Evolutionary conservation across 2,888 invertebrate genomes (phyloP).

Genomic region (Frankliniella intonsa): DNA sequence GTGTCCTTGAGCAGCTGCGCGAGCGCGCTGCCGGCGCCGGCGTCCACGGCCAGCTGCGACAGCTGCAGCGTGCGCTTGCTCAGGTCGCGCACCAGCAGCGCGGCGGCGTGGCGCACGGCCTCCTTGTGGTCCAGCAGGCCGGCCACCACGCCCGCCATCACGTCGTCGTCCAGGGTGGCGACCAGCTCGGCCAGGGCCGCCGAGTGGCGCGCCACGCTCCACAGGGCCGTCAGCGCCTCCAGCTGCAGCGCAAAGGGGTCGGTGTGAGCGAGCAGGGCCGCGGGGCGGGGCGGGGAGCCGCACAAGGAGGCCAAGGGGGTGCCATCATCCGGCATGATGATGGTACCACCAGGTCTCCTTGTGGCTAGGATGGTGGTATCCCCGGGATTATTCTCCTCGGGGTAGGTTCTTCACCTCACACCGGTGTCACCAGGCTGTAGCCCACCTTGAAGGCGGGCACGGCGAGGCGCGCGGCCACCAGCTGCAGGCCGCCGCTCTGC

Average conservation of each 20-base stretch:
- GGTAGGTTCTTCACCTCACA: neutral
- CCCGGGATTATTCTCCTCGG: neutral
- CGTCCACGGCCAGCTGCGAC: slow-evolving; percentile 20
- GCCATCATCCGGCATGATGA: too few species aligned
- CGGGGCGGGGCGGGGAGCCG: neutral
- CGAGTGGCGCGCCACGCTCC: slow-evolving; percentile 15
- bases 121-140: slow-evolving; percentile 14
- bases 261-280: neutral
- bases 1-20: slow-evolving; percentile 15
- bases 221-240: slow-evolving; percentile 11
- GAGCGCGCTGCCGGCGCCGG: neutral
- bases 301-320: neutral
- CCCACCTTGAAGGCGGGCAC: neutral
- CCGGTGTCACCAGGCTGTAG: too few species aligned
- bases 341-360: too few species aligned
- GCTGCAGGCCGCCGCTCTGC: neutral
- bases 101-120: slow-evolving; percentile 11
- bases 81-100: slow-evolving; percentile 2
- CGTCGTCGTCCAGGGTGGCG: slow-evolving; percentile 2
- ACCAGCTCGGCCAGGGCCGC: neutral
- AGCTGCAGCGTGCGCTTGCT: slow-evolving; percentile 13
- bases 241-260: neutral
- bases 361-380: neutral
- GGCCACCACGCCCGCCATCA: neutral
- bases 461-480: neutral